phyloP scores from a whole-genome alignment of 2,113 vertebrate genomes.

The Thinocorus orbignyianus region DNA sequence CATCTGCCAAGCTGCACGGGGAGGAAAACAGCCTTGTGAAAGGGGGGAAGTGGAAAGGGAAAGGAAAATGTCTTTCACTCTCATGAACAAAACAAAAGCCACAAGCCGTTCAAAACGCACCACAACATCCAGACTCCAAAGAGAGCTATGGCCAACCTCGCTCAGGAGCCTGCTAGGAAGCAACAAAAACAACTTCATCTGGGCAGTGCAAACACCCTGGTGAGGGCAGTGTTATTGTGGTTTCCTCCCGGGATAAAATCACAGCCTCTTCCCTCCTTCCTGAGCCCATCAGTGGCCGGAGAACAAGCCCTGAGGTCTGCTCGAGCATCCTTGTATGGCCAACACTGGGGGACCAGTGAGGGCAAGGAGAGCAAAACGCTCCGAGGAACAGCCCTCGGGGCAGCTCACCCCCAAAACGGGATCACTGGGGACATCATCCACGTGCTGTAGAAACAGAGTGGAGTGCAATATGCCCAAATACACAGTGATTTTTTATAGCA shows the following conservation, averaged over 20 bases:
- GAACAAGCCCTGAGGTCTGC: not conserved
- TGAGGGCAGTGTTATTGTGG: fast-evolving
- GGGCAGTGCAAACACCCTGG: not conserved
- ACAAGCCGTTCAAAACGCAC: not conserved
- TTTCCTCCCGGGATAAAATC: not conserved
- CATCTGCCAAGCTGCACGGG: fast-evolving
- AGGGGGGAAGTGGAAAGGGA: not conserved
- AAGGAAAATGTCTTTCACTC: not conserved
- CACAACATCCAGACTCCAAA: not conserved
- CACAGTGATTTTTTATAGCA: fast-evolving
- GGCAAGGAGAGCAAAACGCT: not conserved
- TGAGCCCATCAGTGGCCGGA: fast-evolving
- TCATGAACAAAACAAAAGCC: not conserved
- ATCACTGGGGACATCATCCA: fast-evolving
- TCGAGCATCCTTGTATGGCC: not conserved
- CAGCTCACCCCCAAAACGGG: fast-evolving
- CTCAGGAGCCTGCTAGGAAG: not conserved
- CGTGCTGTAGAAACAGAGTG: fast-evolving
- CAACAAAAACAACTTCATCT: not conserved
- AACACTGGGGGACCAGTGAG: fast-evolving
- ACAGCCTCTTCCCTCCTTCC: not conserved
- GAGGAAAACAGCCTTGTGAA: not conserved
- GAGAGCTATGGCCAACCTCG: fast-evolving
- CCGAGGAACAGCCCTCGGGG: fast-evolving
- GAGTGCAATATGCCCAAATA: not conserved